These are phyloP conservation scores for Xestobium rufovillosum DNA, from an alignment of 2,888 invertebrate species.

Conservation along the genomic window DNA sequence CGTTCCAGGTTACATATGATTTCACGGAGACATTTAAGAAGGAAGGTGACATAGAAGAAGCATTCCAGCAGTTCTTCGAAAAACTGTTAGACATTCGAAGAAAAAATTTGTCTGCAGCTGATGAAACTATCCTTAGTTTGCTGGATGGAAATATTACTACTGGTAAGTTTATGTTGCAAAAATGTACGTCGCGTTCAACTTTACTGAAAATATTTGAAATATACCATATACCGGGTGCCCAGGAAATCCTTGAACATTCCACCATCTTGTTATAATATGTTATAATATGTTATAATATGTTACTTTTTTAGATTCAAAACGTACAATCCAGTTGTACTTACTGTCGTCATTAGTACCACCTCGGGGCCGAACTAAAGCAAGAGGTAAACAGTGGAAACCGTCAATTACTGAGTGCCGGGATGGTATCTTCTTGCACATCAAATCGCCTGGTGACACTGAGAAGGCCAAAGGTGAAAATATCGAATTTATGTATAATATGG, in stretches of 20 bases:
- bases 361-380: slow-evolving; percentile 5
- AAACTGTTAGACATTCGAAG: slow-evolving; percentile 3
- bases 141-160: slow-evolving; percentile 7
- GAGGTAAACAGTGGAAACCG: slow-evolving; percentile 8
- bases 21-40: slow-evolving; percentile 1
- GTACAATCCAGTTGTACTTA: slow-evolving; percentile 4
- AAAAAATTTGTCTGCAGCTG: slow-evolving; percentile 7
- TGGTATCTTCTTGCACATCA: slow-evolving; percentile 5
- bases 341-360: slow-evolving; percentile 4
- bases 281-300: too few relatives aligned
- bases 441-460: slow-evolving; percentile 7
- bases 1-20: slow-evolving; percentile 5
- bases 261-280: too few relatives aligned
- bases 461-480: slow-evolving; percentile 11
- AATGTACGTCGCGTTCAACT: too few relatives aligned
- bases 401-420: slow-evolving; percentile 7
- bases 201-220: too few relatives aligned
- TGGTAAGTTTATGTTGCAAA: not conserved
- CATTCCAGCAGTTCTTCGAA: slow-evolving; percentile 6
- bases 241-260: too few relatives aligned
- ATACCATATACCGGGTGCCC: too few relatives aligned
- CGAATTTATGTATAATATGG: slow-evolving; percentile 13
- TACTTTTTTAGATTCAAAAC: slow-evolving; percentile 6
- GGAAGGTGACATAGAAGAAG: slow-evolving; percentile 1
- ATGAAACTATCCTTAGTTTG: slow-evolving; percentile 5